A percentile compares a stretch with the other conserved stretches of the same genome.
Evolutionary conservation across 2,113 vertebrate species (phyloP).

Genomic region (Campylorhamphus procurvoides): DNA sequence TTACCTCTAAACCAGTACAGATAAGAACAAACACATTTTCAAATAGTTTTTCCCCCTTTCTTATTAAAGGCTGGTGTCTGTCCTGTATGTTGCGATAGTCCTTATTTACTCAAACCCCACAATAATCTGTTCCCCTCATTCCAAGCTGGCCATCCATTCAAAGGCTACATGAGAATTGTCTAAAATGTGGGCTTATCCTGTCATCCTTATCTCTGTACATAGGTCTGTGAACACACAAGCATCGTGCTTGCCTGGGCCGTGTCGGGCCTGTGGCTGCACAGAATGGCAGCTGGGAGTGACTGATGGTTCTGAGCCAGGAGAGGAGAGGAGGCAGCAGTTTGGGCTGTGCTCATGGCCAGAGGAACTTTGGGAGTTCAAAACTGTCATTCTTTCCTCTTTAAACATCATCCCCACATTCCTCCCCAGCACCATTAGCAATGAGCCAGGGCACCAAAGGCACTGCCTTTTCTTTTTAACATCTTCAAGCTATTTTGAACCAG

Average conservation of each 20-base stretch:
- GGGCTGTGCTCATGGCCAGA: background rate
- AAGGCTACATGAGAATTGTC: background rate
- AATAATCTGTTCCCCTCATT: background rate
- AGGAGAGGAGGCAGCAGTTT: background rate
- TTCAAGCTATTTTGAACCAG: background rate
- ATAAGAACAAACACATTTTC: background rate
- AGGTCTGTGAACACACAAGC: background rate
- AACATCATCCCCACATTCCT: background rate
- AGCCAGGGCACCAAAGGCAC: background rate
- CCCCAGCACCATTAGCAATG: background rate
- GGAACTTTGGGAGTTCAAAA: background rate
- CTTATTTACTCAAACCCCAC: background rate
- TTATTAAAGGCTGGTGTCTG: background rate
- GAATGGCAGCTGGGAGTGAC: background rate
- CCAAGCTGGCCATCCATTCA: background rate
- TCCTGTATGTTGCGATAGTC: background rate
- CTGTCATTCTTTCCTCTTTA: background rate
- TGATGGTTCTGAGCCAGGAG: accelerated
- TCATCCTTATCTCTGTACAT: background rate
- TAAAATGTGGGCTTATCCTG: background rate
- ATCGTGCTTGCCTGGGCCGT: background rate
- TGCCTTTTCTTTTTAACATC: background rate
- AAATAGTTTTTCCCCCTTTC: background rate
- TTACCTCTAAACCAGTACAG: too few relatives aligned
- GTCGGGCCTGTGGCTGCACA: accelerated